phyloP scores from a whole-genome alignment of 2,113 vertebrate species.

The Lepidothrix coronata region DNA sequence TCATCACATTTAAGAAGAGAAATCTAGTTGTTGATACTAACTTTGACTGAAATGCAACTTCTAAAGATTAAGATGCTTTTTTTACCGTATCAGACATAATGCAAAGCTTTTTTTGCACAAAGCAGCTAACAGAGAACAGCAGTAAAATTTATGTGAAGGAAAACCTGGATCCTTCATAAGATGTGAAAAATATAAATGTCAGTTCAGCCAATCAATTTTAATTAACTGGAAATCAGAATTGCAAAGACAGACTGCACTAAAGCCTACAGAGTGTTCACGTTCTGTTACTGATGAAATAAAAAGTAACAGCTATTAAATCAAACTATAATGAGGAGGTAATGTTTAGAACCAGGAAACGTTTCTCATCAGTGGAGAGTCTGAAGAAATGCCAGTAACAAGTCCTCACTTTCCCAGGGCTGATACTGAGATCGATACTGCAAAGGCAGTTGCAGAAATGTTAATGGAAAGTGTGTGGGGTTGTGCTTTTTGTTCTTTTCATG shows the following conservation, averaged over 20 bases:
- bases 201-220: background rate
- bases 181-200: background rate
- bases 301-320: background rate
- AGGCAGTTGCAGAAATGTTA: background rate
- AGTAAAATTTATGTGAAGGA: background rate
- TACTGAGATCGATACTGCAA: background rate
- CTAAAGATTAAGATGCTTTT: background rate
- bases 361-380: background rate
- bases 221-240: background rate
- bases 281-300: background rate
- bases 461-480: background rate
- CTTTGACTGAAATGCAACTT: background rate
- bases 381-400: background rate
- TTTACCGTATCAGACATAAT: background rate
- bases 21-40: background rate
- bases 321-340: background rate
- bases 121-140: background rate
- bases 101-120: background rate
- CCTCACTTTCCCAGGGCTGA: background rate
- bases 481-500: background rate
- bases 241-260: background rate
- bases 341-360: background rate
- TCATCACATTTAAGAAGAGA: background rate
- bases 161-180: background rate
- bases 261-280: background rate